Conservation (phyloP, 1,140 invertebrate genomes). For the Popillia japonica region DNA sequence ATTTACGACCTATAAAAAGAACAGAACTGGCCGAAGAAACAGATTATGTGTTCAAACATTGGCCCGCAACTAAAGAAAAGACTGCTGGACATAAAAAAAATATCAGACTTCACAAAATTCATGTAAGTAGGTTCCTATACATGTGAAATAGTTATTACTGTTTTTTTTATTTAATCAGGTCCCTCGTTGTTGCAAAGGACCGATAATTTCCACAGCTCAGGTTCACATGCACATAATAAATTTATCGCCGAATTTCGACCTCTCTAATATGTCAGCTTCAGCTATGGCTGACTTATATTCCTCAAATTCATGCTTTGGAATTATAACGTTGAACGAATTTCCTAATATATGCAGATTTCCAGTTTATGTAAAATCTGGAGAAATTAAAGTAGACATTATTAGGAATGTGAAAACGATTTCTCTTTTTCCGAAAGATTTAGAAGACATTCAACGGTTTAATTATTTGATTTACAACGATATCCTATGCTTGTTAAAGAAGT, state of each 20-base stretch:
- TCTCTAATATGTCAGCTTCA: neutral
- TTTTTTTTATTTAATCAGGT: conserved; percentile 39
- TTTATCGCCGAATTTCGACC: conserved; percentile 11
- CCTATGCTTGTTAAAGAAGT: conserved; percentile 79
- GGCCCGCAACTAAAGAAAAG: conserved; percentile 61
- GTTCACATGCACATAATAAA: conserved; percentile 56
- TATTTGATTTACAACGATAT: conserved; percentile 74
- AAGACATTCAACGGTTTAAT: conserved; percentile 67
- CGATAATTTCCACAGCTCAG: conserved; percentile 25
- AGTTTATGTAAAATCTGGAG: conserved; percentile 84
- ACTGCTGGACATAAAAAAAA: conserved; percentile 49
- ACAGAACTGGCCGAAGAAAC: conserved; percentile 59
- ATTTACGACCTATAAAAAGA: conserved; percentile 76
- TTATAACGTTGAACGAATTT: conserved; percentile 67
- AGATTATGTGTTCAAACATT: conserved; percentile 64
- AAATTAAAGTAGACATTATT: conserved; percentile 73
- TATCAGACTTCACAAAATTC: conserved; percentile 47
- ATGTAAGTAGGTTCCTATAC: conserved; percentile 48
- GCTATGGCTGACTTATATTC: conserved; percentile 46
- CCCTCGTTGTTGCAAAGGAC: conserved; percentile 16
- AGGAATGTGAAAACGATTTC: conserved; percentile 63
- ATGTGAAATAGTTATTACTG: no score
- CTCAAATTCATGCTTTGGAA: conserved; percentile 63
- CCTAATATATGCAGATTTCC: conserved; percentile 77
- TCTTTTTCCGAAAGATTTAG: conserved; percentile 66